Evolutionary conservation across 2,888 invertebrate genomes (phyloP).

Genomic region (Athalia cordata): DNA sequence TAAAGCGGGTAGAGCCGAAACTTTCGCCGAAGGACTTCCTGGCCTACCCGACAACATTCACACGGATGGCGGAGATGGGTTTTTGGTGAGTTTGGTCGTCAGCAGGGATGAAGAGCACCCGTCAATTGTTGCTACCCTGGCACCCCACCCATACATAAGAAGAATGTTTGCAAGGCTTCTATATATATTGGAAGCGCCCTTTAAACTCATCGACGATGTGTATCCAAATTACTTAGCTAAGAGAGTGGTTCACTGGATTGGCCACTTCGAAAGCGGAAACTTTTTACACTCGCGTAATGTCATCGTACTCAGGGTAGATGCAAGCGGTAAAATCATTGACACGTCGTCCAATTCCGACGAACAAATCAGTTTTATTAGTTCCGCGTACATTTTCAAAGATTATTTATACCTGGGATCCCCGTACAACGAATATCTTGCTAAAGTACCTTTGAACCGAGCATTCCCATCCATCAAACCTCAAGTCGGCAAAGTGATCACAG

Average conservation of each 20-base stretch:
- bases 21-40: slow-evolving; percentile 88
- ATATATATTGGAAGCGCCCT: slow-evolving; percentile 78
- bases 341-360: slow-evolving; percentile 80
- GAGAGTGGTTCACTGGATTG: slow-evolving; percentile 76
- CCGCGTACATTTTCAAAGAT: slow-evolving; percentile 80
- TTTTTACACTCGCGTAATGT: slow-evolving; percentile 61
- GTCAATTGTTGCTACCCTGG: slow-evolving; percentile 75
- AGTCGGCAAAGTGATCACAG: slow-evolving; percentile 60
- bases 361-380: slow-evolving; percentile 77
- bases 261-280: slow-evolving; percentile 60
- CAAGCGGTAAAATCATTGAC: slow-evolving; percentile 83
- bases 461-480: slow-evolving; percentile 57
- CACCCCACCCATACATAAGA: slow-evolving; percentile 79
- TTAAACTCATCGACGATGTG: slow-evolving; percentile 78
- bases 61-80: slow-evolving; percentile 79
- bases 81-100: slow-evolving; percentile 79
- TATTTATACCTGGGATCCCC: slow-evolving; percentile 83
- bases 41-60: slow-evolving; percentile 81
- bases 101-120: slow-evolving; percentile 78
- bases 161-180: slow-evolving; percentile 80
- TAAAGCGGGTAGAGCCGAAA: slow-evolving; percentile 86
- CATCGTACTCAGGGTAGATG: slow-evolving; percentile 77
- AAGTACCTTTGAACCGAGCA: slow-evolving; percentile 77
- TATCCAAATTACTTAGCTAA: slow-evolving; percentile 82
- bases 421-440: slow-evolving; percentile 79